Evolutionary conservation across 2,113 vertebrate species (phyloP).

Genomic region (Podarcis raffonei): DNA sequence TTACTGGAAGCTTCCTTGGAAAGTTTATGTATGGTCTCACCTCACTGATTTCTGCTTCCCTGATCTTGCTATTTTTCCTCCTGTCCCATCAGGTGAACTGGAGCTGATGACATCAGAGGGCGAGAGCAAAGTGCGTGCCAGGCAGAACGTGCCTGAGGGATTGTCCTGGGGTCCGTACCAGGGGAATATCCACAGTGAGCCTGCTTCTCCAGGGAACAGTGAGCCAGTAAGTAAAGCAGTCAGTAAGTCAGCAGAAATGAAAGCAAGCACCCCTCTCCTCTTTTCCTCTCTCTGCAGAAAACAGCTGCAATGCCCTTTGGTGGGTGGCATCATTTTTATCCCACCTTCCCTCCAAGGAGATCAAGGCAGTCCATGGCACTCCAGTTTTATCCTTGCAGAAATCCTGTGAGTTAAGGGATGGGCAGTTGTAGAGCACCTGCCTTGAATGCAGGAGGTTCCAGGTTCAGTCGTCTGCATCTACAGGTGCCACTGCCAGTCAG

Average conservation of each 20-base stretch:
- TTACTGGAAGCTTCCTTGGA: not conserved
- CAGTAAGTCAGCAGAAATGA: not conserved
- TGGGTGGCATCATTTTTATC: too few relatives aligned
- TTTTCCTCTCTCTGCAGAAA: not conserved
- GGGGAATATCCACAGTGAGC: slow-evolving; percentile 79
- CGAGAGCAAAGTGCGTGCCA: slow-evolving; percentile 72
- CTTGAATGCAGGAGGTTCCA: too few relatives aligned
- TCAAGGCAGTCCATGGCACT: not conserved
- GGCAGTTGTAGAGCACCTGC: too few relatives aligned
- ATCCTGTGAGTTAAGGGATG: not conserved
- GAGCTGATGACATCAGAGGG: slow-evolving; percentile 67
- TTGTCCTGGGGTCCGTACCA: slow-evolving; percentile 88
- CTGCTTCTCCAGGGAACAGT: slow-evolving; percentile 46
- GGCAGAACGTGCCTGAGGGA: slow-evolving; percentile 74
- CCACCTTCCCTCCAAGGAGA: not conserved
- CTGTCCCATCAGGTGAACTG: slow-evolving; percentile 77
- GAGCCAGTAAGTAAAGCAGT: slow-evolving; percentile 70
- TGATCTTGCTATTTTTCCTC: not conserved
- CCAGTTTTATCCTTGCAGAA: not conserved
- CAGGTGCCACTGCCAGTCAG: too few relatives aligned
- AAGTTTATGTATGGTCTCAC: too few relatives aligned
- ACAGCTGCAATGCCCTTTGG: not conserved
- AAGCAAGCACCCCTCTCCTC: too few relatives aligned
- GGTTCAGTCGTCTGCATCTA: not conserved
- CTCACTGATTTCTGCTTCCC: not conserved